These are phyloP conservation scores for Lucinisca nassula DNA, from an alignment of 2,888 invertebrate genomes.

Conservation along the genomic window DNA sequence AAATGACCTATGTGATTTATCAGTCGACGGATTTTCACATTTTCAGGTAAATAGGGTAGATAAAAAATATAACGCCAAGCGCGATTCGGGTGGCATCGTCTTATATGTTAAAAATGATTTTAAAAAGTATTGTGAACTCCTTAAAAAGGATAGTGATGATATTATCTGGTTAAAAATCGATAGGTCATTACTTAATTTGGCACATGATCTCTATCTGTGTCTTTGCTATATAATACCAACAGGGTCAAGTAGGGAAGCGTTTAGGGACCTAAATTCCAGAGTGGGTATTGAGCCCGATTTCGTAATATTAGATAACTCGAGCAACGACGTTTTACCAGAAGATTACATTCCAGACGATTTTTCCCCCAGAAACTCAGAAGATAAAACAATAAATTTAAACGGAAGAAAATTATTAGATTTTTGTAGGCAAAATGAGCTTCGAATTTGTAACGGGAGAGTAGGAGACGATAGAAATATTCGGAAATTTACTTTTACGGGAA, in stretches of 20 bases:
- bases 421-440: not conserved
- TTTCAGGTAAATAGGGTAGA: not conserved
- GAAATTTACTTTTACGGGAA: not conserved
- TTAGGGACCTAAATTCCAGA: not conserved
- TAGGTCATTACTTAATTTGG: not conserved
- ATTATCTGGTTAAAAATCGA: not conserved
- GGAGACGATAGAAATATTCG: not conserved
- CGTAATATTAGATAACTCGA: not conserved
- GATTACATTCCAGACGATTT: not conserved
- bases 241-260: not conserved
- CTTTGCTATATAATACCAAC: not conserved
- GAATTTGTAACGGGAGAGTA: constrained; percentile 1
- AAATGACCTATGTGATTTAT: not conserved
- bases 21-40: not conserved
- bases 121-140: not conserved
- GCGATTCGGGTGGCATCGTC: not conserved
- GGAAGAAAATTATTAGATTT: not conserved
- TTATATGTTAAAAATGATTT: not conserved
- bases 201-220: not conserved
- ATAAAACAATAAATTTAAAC: not conserved
- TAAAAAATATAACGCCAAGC: not conserved
- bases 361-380: not conserved
- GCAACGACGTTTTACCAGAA: not conserved
- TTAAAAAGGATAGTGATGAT: not conserved
- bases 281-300: not conserved